Conservation (phyloP, 1,140 invertebrate genomes). For the Drosophila tsacasi region DNA sequence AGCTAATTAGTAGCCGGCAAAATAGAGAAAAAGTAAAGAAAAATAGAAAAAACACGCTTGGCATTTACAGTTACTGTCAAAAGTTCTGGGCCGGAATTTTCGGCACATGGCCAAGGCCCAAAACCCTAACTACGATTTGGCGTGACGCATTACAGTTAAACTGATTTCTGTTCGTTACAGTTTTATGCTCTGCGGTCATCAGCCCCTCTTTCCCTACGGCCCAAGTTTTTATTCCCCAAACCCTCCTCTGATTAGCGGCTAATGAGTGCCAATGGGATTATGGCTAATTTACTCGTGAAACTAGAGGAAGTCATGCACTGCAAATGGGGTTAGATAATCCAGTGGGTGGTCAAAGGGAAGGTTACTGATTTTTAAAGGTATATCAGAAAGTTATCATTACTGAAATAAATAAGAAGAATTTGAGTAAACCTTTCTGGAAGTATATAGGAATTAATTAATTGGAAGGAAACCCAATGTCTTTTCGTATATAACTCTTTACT, state of each 20-base stretch:
- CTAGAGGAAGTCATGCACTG: conserved; percentile 15
- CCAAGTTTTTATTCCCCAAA: conserved; percentile 4
- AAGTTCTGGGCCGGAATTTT: conserved; percentile 59
- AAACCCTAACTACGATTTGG: conserved; percentile 67
- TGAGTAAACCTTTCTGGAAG: background rate
- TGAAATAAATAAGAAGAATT: background rate
- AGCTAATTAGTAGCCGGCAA: conserved; percentile 67
- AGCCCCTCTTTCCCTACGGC: background rate
- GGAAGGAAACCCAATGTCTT: background rate
- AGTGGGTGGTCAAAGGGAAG: background rate
- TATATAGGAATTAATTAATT: no score
- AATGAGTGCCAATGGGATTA: conserved; percentile 37
- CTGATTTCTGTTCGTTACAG: conserved; percentile 42
- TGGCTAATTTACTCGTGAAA: conserved; percentile 21
- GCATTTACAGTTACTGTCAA: conserved; percentile 74
- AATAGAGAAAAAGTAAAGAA: conserved; percentile 43
- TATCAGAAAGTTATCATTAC: no score
- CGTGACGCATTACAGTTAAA: conserved; percentile 68
- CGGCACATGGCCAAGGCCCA: conserved; percentile 16
- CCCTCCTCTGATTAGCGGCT: conserved; percentile 21
- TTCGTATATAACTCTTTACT: background rate
- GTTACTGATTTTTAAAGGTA: background rate
- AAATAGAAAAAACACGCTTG: conserved; percentile 30
- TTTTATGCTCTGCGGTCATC: conserved; percentile 35
- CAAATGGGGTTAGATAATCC: background rate